Evolutionary conservation across 1,140 invertebrate genomes (phyloP), one percentile per base, ranked within the genome.

Genomic region (Drosophila funebris): DNA sequence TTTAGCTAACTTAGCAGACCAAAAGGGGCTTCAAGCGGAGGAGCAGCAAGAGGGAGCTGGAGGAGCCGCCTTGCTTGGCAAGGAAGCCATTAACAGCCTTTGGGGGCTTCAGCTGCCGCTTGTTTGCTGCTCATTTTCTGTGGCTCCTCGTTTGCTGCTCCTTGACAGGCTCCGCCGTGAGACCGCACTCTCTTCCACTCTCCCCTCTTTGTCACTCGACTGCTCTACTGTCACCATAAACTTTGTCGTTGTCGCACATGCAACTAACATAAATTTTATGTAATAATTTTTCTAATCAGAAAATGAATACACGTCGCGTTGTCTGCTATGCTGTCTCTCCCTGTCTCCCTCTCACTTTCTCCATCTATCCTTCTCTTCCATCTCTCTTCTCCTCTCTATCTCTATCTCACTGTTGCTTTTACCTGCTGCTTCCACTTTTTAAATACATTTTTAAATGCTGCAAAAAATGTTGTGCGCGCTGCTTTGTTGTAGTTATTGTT

Each of bases 281-380:
- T 82, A 78, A 88, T 88, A 87, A 88, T 87, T 87, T 63, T 87
- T 87, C 83, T 87, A 88, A 87, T 87, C 78, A 87, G 64, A 78
- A 82, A 73, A 82, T 82, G 78, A 87, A 81, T 75, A 69, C 73
- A 69, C 58, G 14, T 37, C 37, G 24, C 14, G 16, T 44, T 13
- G 16, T 3, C 20, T 56, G 9, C 41, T 1, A 27, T 27, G 24
- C 0, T 11, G 11, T 27, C 14, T 4, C 8, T 8, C 41, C 37
- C 33, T 31, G n/a, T 61, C 44, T 24, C 43, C 4, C 16, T 27
- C 9, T 39, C n/a, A n/a, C 1, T 43, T 20, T 36, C 27, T 31
- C 46, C 8, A 4, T 27, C 33, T 14, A 0, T 14, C 39, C 7
- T 24, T 18, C 14, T 4, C 9, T 16, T 37, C 41, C 3, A n/a